These are phyloP conservation scores for Catharus ustulatus DNA, from an alignment of 2,797 vertebrate genomes.

Conservation along the genomic window DNA sequence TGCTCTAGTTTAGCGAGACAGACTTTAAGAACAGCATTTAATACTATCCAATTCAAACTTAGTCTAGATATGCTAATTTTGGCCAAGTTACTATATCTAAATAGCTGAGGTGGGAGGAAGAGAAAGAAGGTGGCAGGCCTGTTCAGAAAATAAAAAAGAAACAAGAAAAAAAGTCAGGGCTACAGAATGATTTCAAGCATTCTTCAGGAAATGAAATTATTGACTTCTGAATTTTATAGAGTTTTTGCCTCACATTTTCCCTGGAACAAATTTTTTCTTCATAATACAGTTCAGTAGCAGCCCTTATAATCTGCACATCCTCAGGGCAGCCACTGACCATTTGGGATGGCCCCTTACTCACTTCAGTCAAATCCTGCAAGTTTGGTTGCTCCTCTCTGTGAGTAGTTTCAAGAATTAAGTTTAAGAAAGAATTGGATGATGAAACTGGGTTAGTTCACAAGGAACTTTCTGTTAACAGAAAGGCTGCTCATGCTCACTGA, in stretches of 20 bases:
- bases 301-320: not conserved
- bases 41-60: not conserved
- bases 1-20: not conserved
- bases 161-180: not conserved
- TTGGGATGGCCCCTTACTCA: not conserved
- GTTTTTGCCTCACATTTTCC: not conserved
- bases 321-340: not conserved
- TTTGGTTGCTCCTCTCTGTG: not conserved
- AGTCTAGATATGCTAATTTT: not conserved
- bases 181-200: not conserved
- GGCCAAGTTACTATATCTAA: not conserved
- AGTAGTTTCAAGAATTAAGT: not conserved
- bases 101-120: not conserved
- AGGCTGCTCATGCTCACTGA: not conserved
- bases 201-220: not conserved
- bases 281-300: not conserved
- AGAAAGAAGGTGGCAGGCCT: not conserved
- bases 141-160: not conserved
- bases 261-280: not conserved
- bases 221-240: not conserved
- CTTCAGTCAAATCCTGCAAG: not conserved
- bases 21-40: not conserved
- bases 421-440: not conserved
- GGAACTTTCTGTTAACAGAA: not conserved
- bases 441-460: fast-evolving